Evolutionary conservation across 1,140 invertebrate species (phyloP), one percentile per base, ranked within the genome.

Genomic region (Spodoptera frugiperda): DNA sequence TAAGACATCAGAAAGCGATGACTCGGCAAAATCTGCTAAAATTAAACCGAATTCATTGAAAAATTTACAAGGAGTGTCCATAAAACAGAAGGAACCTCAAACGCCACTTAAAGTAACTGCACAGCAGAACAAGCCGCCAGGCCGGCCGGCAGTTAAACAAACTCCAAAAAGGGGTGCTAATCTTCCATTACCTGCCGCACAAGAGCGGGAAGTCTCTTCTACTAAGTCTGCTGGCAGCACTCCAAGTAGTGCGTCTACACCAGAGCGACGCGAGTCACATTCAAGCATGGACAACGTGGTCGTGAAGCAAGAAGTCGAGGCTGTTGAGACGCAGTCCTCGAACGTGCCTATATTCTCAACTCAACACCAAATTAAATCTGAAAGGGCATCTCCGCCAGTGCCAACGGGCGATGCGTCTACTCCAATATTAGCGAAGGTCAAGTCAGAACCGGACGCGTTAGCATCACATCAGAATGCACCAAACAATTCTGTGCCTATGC

Each of bases 81-180:
- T 83, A n/a, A 70, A 79, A 53, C 77, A 76, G 65, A 84, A 78
- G n/a, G 81, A 82, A n/a, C 68, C 81, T 30, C 46, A 15, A 44
- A 68, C 76, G 9, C 54, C 78, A 17, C 8, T 68, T 10, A 80
- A 81, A 78, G 14, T 61, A 2, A 30, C 76, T 10, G 39, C 78
- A 1, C 57, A 61, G 33, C 80, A 73, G 78, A 73, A 25, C 8
- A 85, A 83, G 33, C 67, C 71, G 68, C 78, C 81, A 15, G 86
- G 78, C 10, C 85, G 90, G 70, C 91, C 91, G 0, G 85, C 84
- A 19, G 74, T 93, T 25, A 93, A 93, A 79, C 89, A 92, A 67
- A 93, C 91, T 10, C 92, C 92, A n/a, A 92, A 91, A 84, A 86
- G 91, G 80, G 82, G 82, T 25, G 55, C 82, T 10, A 89, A 87